Base-by-base conservation (phyloP, 2,113 vertebrate species). In the Brachionichthys hirsutus region DNA sequence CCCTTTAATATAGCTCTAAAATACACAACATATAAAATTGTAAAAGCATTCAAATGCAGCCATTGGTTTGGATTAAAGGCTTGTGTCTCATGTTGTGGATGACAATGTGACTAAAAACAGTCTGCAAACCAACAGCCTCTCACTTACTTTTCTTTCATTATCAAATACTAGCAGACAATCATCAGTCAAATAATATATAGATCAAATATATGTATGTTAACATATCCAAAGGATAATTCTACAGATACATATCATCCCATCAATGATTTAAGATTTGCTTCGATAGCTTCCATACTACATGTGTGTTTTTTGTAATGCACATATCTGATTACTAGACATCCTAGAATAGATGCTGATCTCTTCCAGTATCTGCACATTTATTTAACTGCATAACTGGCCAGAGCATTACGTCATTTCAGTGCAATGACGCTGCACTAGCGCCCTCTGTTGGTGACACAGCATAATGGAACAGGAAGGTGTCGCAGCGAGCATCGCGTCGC, bases 381-480 rank as follows among this genome's bases (percentile, higher is more conserved):
- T 35, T 42, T 40, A 34, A 41, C 49, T 17, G 40, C 44, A 6
- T 34, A 22, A 40, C 22, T 17, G 62, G 18, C 47, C n/a, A 11
- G 35, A 59, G 61, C 71, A 87, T 85, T 73, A 87, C 77, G 14
- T 86, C 86, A 86, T 79, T 50, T 56, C 16, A 42, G 36, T 60
- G 49, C 48, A 67, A 60, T 24, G 34, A 11, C 47, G 52, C 41
- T 50, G 46, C 70, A 61, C 44, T 68, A 63, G 70, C 71, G 83
- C 34, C 88, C 79, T 76, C 88, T 89, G 84, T 78, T 85, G 86
- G 86, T 72, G 74, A 54, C 60, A 67, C 51, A 3, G 9, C 19
- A 53, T 7, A 43, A 42, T 46, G 15, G 46, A 20, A 56, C 4
- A 6, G 20, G 24, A 5, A 20, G 11, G 40, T 56, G 72, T 78